Conservation (phyloP, 2,888 invertebrate species). For the Eupeodes luniger region DNA sequence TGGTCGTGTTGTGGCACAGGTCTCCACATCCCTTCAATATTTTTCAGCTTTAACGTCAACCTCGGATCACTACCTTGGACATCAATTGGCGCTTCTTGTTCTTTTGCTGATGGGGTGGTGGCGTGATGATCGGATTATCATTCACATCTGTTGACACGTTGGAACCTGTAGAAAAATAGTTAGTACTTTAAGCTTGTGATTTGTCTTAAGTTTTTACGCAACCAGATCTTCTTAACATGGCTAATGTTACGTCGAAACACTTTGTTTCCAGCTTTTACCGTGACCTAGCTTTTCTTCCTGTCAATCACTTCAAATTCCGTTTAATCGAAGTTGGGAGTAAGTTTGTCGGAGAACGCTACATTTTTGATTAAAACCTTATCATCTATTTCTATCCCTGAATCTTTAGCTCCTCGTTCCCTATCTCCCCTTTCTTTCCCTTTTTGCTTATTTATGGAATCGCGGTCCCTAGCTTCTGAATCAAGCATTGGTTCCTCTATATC, state of each 20-base stretch:
- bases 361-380: conserved; percentile 40
- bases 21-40: conserved; percentile 66
- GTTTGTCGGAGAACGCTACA: conserved; percentile 48
- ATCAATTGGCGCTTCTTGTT: neutral
- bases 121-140: conserved; percentile 17
- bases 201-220: conserved; percentile 1
- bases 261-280: conserved; percentile 16
- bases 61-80: conserved; percentile 23
- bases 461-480: conserved; percentile 32
- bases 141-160: conserved; percentile 3
- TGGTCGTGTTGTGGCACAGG: conserved; percentile 32
- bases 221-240: conserved; percentile 51
- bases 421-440: conserved; percentile 34
- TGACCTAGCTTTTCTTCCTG: conserved; percentile 50
- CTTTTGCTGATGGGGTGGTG: conserved; percentile 6
- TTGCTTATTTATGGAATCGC: conserved; percentile 31
- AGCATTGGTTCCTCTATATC: conserved; percentile 26
- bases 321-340: conserved; percentile 56
- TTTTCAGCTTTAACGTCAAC: conserved; percentile 67
- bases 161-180: conserved; percentile 2
- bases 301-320: conserved; percentile 50
- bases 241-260: conserved; percentile 52
- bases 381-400: conserved; percentile 17
- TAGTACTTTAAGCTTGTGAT: neutral
- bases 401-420: conserved; percentile 19